These are phyloP conservation scores for Microplitis mediator DNA, from an alignment of 1,140 invertebrate species.

Conservation along the genomic window DNA sequence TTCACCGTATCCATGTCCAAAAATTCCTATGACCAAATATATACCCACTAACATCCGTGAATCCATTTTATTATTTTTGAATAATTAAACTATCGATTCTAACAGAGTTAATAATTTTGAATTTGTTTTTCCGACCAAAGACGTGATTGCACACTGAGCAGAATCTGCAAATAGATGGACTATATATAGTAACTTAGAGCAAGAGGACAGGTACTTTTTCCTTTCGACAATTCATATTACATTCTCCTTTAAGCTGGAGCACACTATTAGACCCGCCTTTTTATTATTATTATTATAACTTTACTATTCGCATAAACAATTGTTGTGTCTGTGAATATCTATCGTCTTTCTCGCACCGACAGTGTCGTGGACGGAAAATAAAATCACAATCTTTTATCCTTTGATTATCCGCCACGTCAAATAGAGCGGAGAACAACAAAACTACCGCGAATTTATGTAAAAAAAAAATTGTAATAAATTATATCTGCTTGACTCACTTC, in stretches of 20 bases:
- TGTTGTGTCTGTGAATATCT: conserved; percentile 22
- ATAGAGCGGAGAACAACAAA: conserved; percentile 63
- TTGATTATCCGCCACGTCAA: conserved; percentile 47
- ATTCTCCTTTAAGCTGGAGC: conserved; percentile 51
- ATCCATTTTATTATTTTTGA: too few species aligned
- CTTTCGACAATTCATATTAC: conserved; percentile 49
- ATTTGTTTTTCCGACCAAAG: conserved; percentile 26
- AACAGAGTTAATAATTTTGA: not conserved
- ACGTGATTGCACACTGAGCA: conserved; percentile 55
- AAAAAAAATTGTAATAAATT: too few species aligned
- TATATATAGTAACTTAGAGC: conserved; percentile 59
- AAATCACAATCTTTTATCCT: too few species aligned
- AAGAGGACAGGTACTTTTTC: conserved; percentile 47
- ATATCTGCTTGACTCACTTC: too few species aligned
- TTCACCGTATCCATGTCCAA: conserved; percentile 37
- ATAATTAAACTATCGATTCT: too few species aligned
- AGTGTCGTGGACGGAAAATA: not conserved
- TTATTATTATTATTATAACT: conserved; percentile 39
- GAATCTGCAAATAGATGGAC: conserved; percentile 49
- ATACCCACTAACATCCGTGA: too few species aligned
- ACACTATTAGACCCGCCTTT: conserved; percentile 45
- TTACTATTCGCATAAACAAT: conserved; percentile 1
- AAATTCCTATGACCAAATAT: not conserved
- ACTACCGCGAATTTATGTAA: conserved; percentile 31
- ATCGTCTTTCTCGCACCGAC: conserved; percentile 28